Percentiles rank a stretch among this genome's conserved stretches.
These are phyloP conservation scores for Leptobrachium ailaonicum DNA, from an alignment of 2,113 vertebrate genomes.

Conservation along the genomic window DNA sequence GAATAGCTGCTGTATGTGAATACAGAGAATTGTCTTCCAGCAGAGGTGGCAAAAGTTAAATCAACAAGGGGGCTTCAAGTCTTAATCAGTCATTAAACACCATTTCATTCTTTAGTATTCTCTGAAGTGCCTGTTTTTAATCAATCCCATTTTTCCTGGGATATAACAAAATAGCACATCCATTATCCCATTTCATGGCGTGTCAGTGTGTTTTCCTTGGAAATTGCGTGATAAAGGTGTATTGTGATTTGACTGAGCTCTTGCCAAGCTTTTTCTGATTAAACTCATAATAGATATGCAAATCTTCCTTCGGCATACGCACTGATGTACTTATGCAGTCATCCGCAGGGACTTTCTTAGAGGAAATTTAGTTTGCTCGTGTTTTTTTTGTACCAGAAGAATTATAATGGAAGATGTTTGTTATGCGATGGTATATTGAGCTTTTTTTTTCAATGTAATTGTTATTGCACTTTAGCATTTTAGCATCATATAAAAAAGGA, in stretches of 20 bases:
- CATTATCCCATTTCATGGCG: slow-evolving; percentile 37
- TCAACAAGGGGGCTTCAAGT: background rate
- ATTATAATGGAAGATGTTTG: slow-evolving; percentile 25
- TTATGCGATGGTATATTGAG: too few species aligned
- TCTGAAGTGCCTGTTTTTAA: slow-evolving; percentile 34
- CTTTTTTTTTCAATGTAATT: background rate
- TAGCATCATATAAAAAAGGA: background rate
- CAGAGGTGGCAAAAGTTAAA: slow-evolving; percentile 1
- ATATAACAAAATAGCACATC: slow-evolving; percentile 34
- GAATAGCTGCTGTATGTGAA: background rate
- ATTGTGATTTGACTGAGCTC: slow-evolving; percentile 46
- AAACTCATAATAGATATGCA: slow-evolving; percentile 45
- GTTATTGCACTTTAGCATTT: background rate
- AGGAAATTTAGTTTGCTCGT: slow-evolving; percentile 21
- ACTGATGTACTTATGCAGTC: slow-evolving; percentile 36
- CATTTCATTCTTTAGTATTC: slow-evolving; percentile 20
- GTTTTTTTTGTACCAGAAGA: slow-evolving; percentile 27
- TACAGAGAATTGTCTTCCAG: background rate
- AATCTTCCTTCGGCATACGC: slow-evolving; percentile 27
- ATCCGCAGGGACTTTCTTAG: slow-evolving; percentile 17
- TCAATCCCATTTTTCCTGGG: slow-evolving; percentile 25
- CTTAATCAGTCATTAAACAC: slow-evolving; percentile 7
- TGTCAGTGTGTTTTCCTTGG: slow-evolving; percentile 42
- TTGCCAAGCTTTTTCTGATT: slow-evolving; percentile 43
- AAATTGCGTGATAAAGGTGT: slow-evolving; percentile 41